A percentile compares a stretch with the other conserved stretches of the same genome.
phyloP scores from a whole-genome alignment of 1,140 invertebrate species.

The Idris sp. region DNA sequence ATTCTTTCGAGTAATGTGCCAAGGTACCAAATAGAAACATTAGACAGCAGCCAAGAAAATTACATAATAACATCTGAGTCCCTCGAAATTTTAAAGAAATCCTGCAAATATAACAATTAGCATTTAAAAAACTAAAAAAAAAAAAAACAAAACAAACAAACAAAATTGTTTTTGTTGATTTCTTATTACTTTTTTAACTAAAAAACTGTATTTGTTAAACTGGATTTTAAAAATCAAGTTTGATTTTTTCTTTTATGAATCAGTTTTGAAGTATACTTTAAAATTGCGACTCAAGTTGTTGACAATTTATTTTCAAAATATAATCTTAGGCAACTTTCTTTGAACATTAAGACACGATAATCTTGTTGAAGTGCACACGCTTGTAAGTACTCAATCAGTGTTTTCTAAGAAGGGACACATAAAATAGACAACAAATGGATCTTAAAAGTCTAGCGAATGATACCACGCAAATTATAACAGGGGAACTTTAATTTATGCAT shows the following conservation, averaged over 20 bases:
- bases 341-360: conserved; percentile 40
- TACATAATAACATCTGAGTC: conserved; percentile 44
- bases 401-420: background rate
- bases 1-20: conserved; percentile 84
- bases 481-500: conserved; percentile 75
- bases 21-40: conserved; percentile 72
- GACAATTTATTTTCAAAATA: conserved; percentile 35
- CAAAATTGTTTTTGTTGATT: no score
- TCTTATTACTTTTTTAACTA: no score
- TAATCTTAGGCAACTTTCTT: conserved; percentile 46
- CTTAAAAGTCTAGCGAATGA: conserved; percentile 25
- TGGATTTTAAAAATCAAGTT: no score
- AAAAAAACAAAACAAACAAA: no score
- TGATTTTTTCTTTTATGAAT: no score
- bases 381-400: background rate
- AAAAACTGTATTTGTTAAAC: no score
- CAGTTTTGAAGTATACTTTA: background rate
- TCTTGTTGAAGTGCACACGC: background rate
- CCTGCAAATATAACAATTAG: conserved; percentile 45
- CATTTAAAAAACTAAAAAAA: conserved; percentile 14
- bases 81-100: conserved; percentile 26
- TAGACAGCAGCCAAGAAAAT: conserved; percentile 46
- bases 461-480: conserved; percentile 54
- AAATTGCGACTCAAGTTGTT: conserved; percentile 15
- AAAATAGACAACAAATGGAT: conserved; percentile 33